Conservation (phyloP, 2,888 invertebrate species). For the Agrotis ipsilon region DNA sequence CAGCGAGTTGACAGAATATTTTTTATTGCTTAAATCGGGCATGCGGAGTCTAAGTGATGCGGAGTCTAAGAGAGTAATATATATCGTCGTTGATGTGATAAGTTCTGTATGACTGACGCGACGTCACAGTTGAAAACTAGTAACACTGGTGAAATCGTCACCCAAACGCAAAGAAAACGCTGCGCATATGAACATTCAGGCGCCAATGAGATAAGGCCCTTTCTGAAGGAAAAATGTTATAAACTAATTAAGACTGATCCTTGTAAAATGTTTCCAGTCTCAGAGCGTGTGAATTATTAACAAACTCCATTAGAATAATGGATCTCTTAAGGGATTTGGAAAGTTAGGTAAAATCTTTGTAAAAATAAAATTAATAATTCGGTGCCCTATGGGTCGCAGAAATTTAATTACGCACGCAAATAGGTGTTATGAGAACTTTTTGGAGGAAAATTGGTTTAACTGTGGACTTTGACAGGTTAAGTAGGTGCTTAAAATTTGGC, state of each 20-base stretch:
- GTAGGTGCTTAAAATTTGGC: slow-evolving; percentile 33
- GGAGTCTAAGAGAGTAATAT: too few species aligned
- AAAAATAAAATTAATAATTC: slow-evolving; percentile 49
- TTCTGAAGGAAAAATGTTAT: slow-evolving; percentile 37
- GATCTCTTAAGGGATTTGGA: slow-evolving; percentile 36
- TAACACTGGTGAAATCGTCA: not conserved
- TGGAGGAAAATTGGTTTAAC: slow-evolving; percentile 57
- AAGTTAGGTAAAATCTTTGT: slow-evolving; percentile 43
- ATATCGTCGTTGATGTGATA: too few species aligned
- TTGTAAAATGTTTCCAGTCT: slow-evolving; percentile 4
- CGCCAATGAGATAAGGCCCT: not conserved
- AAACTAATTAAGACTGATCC: slow-evolving; percentile 33
- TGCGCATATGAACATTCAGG: too few species aligned
- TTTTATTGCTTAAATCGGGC: too few species aligned
- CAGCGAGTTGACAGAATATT: too few species aligned
- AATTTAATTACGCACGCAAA: slow-evolving; percentile 57
- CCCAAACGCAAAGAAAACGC: too few species aligned
- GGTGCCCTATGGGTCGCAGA: slow-evolving; percentile 35
- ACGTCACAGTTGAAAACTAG: not conserved
- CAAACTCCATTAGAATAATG: slow-evolving; percentile 54
- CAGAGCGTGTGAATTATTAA: slow-evolving; percentile 48
- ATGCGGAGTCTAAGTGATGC: too few species aligned
- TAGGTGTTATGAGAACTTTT: slow-evolving; percentile 45
- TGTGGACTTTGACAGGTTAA: slow-evolving; percentile 41
- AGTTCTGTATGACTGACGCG: not conserved